A percentile compares a stretch with the other conserved stretches of the same genome.
Conservation (phyloP, 1,140 invertebrate species). For the Potamilus streckersoni region DNA sequence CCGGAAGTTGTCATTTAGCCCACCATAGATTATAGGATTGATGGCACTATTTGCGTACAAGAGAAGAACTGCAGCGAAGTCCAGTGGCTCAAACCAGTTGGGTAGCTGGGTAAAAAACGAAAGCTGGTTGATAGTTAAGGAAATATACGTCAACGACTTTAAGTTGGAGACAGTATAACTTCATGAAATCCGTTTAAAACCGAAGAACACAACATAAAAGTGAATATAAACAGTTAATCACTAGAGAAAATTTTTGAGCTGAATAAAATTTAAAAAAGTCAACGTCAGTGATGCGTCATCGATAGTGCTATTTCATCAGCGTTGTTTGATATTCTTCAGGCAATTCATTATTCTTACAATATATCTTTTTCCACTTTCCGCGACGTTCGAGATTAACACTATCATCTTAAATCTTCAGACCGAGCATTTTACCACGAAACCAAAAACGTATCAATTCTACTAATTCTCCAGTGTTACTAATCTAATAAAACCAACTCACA, state of each 20-base stretch:
- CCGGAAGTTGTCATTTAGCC: constrained; percentile 68
- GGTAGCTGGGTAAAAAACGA: constrained; percentile 61
- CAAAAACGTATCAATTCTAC: no score
- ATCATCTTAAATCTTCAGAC: no score
- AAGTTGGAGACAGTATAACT: neutral
- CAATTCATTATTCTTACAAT: no score
- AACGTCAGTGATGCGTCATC: neutral
- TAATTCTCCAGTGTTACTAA: no score
- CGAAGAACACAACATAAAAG: neutral
- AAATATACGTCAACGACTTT: neutral
- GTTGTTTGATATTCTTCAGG: no score
- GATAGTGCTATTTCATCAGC: neutral
- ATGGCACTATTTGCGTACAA: constrained; percentile 70
- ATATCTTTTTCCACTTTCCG: no score
- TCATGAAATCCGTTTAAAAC: neutral
- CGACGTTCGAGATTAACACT: no score
- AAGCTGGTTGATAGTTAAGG: constrained; percentile 7
- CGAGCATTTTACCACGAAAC: no score
- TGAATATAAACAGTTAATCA: neutral
- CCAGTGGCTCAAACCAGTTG: constrained; percentile 66
- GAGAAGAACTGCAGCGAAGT: constrained; percentile 68
- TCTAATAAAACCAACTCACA: no score
- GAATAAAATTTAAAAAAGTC: neutral
- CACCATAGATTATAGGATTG: constrained; percentile 71
- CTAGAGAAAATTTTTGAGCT: neutral